Evolutionary conservation across 2,888 invertebrate species (phyloP), one percentile per base, ranked within the genome.

Genomic region (Cryptus armator): DNA sequence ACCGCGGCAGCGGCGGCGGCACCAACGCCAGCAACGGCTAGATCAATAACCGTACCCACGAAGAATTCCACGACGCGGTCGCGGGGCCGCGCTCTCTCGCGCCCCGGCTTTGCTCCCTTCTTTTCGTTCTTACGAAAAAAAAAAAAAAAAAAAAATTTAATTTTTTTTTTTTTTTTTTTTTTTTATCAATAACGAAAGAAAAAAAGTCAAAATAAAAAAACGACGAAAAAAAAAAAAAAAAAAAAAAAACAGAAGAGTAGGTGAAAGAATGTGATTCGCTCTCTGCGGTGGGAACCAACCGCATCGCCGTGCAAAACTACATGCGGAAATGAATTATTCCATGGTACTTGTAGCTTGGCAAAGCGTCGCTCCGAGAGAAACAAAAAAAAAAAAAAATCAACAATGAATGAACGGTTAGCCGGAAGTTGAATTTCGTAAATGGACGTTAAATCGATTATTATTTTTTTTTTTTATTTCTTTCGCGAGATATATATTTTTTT

Each of bases 41-140:
- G 88, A 88, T 88, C 88, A 88, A 88, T 88, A 88, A 88, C 85
- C 86, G 85, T 87, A 79, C 86, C 85, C 81, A 77, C 83, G 88
- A 90, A 90, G 89, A 90, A 90, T 90, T 90, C 87, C 88, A 88
- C 88, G 88, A 89, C 85, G 88, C 86, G 87, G 84, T 75, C 84
- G 83, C 84, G 81, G 53, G 72, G 62, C 59, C 81, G 44, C 80
- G 75, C 66, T 51, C 79, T 68, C 70, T 85, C 51, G 29, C 62
- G 32, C 75, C 72, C 71, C 64, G 51, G 53, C 44, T 59, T 71
- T 19, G 43, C 64, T 29, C 64, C 29, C 48, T 56, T 68, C 66
- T 67, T 77, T 76, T 67, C 46, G 19, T 66, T 56, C 44, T 46
- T 56, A 32, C 68, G n/a, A n/a, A 37, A 78, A 64, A 24, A 74